These are phyloP conservation scores for Hypolimnas misippus DNA, from an alignment of 2,888 invertebrate genomes.

Conservation along the genomic window DNA sequence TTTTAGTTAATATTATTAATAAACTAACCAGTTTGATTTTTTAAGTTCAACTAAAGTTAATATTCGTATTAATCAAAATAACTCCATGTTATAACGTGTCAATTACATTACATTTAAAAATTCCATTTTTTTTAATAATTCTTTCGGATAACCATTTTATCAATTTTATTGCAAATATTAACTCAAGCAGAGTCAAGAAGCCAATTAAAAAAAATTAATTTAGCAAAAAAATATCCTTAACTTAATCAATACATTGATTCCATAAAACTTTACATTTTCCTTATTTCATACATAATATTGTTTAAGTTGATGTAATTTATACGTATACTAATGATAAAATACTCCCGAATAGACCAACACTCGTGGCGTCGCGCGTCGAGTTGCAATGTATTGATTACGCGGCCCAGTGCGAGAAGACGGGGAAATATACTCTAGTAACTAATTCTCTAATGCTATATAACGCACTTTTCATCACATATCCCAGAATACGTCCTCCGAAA, in stretches of 20 bases:
- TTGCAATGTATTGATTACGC: conserved; percentile 27
- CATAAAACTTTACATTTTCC: conserved; percentile 6
- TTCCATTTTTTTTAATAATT: no score
- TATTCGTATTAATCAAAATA: no score
- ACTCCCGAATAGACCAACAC: conserved; percentile 14
- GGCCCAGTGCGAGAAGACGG: conserved; percentile 14
- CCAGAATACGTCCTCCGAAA: not conserved
- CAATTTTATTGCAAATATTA: not conserved
- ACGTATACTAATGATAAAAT: conserved; percentile 8
- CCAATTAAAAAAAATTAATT: not conserved
- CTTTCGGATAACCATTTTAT: not conserved
- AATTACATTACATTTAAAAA: no score
- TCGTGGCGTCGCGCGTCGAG: conserved; percentile 22
- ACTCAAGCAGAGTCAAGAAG: not conserved
- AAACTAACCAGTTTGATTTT: not conserved
- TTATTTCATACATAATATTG: conserved; percentile 7
- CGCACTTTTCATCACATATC: not conserved
- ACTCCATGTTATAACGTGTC: no score
- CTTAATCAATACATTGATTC: not conserved
- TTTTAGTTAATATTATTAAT: not conserved
- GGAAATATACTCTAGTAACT: not conserved
- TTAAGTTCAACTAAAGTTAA: no score
- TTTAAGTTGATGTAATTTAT: conserved; percentile 24
- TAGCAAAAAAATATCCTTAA: not conserved
- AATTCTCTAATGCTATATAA: not conserved